Evolutionary conservation across 1,140 invertebrate species (phyloP).

Genomic region (Nymphalis io): DNA sequence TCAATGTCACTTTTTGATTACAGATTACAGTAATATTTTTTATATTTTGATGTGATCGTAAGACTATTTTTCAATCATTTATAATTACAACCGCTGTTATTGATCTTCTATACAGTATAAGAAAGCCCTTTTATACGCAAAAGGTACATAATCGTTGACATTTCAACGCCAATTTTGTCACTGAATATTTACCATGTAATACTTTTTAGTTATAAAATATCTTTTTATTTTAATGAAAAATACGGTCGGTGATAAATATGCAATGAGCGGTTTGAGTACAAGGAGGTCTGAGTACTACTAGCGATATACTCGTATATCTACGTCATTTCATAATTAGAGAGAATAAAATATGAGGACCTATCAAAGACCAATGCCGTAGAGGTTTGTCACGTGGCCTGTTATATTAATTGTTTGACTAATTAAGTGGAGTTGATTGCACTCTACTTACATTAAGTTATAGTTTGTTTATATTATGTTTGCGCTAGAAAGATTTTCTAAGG

Average conservation of each 20-base stretch:
- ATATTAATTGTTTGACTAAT: constrained; percentile 14
- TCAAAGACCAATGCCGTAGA: constrained; percentile 9
- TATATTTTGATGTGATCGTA: no score
- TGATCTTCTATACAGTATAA: no score
- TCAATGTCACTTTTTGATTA: no score
- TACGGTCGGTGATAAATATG: background rate
- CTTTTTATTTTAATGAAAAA: background rate
- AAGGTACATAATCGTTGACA: no score
- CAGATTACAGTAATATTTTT: no score
- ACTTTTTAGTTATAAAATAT: background rate
- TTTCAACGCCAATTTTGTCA: no score
- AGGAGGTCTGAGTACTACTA: background rate
- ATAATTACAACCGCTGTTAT: no score
- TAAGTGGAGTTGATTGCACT: background rate
- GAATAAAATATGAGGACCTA: constrained; percentile 19
- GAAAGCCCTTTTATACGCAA: no score
- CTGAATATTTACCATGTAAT: no score
- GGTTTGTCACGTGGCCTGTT: constrained; percentile 14
- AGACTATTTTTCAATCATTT: no score
- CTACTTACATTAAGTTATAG: background rate
- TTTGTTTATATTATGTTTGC: no score
- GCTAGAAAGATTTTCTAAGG: no score
- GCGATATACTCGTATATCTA: constrained; percentile 1
- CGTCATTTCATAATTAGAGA: constrained; percentile 15
- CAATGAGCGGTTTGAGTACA: background rate